Conservation (phyloP, 2,797 vertebrate genomes). For the Simalia tracyae region DNA sequence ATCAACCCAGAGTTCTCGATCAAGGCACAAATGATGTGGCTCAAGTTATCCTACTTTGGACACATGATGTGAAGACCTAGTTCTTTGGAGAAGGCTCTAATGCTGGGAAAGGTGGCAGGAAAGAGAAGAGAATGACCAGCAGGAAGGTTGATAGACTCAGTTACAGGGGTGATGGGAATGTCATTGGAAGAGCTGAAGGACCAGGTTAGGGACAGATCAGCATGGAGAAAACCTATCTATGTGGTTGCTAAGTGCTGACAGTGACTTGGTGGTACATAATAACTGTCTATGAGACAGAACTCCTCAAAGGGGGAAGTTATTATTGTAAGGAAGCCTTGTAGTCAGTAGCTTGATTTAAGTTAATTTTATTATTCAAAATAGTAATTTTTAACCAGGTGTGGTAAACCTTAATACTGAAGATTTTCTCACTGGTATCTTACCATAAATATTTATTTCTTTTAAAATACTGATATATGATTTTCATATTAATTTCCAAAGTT, state of each 20-base stretch:
- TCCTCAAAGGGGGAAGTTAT: not conserved
- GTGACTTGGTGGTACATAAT: not conserved
- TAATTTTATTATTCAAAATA: not conserved
- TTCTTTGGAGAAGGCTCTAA: not conserved
- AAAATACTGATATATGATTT: not conserved
- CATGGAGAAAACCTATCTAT: not conserved
- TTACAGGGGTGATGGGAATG: not conserved
- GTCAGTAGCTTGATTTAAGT: not conserved
- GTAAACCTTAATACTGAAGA: not conserved
- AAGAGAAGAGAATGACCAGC: not conserved
- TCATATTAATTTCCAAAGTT: not conserved
- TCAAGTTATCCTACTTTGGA: not conserved
- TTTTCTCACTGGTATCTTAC: not conserved
- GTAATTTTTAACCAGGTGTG: not conserved
- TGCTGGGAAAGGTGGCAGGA: not conserved
- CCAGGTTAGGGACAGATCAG: not conserved
- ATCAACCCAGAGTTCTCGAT: not conserved
- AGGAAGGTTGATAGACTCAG: not conserved
- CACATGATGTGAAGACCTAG: not conserved
- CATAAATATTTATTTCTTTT: not conserved
- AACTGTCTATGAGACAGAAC: not conserved
- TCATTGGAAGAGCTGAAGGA: not conserved
- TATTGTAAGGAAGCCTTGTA: not conserved
- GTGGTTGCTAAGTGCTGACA: not conserved
- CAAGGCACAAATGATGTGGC: not conserved